phyloP scores from a whole-genome alignment of 2,888 invertebrate genomes.

The Tenthredo distinguenda region DNA sequence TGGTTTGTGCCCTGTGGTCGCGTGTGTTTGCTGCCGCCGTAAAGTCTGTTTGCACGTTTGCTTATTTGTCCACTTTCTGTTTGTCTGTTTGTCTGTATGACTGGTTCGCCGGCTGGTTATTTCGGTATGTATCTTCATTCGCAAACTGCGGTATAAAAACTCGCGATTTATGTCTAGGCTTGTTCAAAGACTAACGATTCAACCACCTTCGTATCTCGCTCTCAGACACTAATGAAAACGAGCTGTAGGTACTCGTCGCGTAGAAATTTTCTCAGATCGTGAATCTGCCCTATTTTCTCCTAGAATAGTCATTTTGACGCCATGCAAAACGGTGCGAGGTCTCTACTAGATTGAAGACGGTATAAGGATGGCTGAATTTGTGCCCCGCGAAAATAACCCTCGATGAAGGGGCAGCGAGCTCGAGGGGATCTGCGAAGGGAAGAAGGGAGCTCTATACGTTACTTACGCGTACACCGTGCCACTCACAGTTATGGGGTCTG shows the following conservation, averaged over 20 bases:
- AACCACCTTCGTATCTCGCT: background rate
- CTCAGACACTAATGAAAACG: background rate
- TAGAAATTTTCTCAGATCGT: background rate
- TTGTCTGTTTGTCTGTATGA: conserved; percentile 52
- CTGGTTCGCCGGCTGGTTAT: background rate
- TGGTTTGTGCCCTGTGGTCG: conserved; percentile 7
- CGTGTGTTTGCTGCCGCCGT: conserved; percentile 63
- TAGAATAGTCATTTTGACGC: background rate
- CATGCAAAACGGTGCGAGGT: conserved; percentile 23
- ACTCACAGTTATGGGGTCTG: conserved; percentile 50
- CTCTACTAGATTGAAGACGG: conserved; percentile 26
- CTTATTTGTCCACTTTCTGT: conserved; percentile 52
- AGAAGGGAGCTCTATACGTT: conserved; percentile 38
- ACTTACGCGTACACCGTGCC: conserved; percentile 40
- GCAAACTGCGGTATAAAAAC: background rate
- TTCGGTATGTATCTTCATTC: background rate
- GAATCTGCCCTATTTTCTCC: background rate
- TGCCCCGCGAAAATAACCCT: conserved; percentile 44
- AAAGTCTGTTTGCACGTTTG: conserved; percentile 66
- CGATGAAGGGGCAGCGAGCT: background rate
- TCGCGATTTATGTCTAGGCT: background rate
- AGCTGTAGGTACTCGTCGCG: background rate
- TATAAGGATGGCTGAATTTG: conserved; percentile 9
- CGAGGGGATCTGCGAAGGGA: conserved; percentile 14
- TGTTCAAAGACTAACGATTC: background rate